Evolutionary conservation across 2,888 invertebrate genomes (phyloP), one percentile per base, ranked within the genome.

Genomic region (Lithophane leautieri): DNA sequence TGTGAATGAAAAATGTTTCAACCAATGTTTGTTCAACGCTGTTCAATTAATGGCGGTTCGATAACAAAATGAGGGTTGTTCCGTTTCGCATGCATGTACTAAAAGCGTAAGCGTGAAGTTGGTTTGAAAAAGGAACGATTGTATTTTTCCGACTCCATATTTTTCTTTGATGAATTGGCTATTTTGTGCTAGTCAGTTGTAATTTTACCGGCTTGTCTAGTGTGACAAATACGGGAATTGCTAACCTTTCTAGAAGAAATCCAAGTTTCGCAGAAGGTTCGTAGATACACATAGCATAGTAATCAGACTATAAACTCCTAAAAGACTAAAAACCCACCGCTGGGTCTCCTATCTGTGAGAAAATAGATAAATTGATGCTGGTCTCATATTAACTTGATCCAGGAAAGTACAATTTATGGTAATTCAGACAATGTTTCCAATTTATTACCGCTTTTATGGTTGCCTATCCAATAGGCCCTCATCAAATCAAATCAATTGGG

Each of bases 1-100:
- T 72, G 72, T 72, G 71, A 76, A 79, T 70, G 71, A 83, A 85
- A 85, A 87, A 82, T 80, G 76, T 85, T 81, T 71, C 80, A 70
- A 66, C 76, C 60, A 72, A 72, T 75, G 56, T 78, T 84, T 84
- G 77, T 75, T 67, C 62, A 56, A 58, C 65, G 76, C 42, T 81
- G 84, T 79, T 76, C 76, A 77, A 73, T 77, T 73, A 74, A 70
- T 74, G 63, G 70, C 65, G 34, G 68, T 25, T 79, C 63, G 14
- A 73, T 81, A 78, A 14, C 67, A 65, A 78, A 81, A 83, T 66
- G 70, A 70, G 71, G 74, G 70, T 65, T 69, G 76, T 78, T 83
- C 19, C 73, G 40, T 65, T 62, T 70, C 56, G 66, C 61, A 52
- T 63, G 70, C 67, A 47, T 74, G 65, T 60, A 34, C 6, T 3